Percentiles rank a stretch among this genome's conserved stretches.
Conservation (phyloP, 2,113 vertebrate genomes). For the Centropus unirufus region DNA sequence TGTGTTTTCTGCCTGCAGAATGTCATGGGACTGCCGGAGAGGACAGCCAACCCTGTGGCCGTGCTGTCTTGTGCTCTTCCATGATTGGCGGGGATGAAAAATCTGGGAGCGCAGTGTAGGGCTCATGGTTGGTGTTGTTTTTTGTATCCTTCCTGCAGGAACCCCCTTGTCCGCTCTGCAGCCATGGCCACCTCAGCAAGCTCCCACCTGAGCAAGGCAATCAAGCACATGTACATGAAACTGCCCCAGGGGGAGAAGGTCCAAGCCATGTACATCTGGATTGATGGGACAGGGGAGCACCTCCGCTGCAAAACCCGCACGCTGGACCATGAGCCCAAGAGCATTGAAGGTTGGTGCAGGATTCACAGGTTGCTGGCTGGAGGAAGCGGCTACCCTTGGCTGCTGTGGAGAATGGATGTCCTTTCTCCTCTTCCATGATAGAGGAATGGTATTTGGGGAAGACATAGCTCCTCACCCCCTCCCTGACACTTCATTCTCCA, state of each 20-base stretch:
- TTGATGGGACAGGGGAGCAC: slow-evolving; percentile 91
- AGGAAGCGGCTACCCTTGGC: background rate
- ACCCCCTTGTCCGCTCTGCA: slow-evolving; percentile 23
- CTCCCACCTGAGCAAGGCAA: slow-evolving; percentile 87
- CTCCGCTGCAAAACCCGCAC: slow-evolving; percentile 93
- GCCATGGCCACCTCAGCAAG: slow-evolving; percentile 91
- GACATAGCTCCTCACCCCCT: fast-evolving
- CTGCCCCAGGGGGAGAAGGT: slow-evolving; percentile 90
- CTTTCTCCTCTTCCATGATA: fast-evolving
- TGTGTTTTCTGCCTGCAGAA: background rate
- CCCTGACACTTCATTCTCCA: background rate
- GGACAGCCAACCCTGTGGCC: background rate
- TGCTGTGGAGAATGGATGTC: background rate
- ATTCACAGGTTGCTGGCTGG: fast-evolving
- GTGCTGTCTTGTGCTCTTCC: fast-evolving
- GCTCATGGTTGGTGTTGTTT: background rate
- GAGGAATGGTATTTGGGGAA: background rate
- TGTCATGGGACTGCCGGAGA: background rate
- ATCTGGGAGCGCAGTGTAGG: fast-evolving
- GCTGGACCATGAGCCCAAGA: slow-evolving; percentile 90
- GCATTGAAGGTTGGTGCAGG: slow-evolving; percentile 77
- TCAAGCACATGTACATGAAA: slow-evolving; percentile 91
- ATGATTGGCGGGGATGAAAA: background rate
- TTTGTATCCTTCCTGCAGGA: slow-evolving; percentile 43
- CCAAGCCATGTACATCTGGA: slow-evolving; percentile 95